Base-by-base conservation (phyloP, 2,888 invertebrate species). In the Cerceris ruficornis region DNA sequence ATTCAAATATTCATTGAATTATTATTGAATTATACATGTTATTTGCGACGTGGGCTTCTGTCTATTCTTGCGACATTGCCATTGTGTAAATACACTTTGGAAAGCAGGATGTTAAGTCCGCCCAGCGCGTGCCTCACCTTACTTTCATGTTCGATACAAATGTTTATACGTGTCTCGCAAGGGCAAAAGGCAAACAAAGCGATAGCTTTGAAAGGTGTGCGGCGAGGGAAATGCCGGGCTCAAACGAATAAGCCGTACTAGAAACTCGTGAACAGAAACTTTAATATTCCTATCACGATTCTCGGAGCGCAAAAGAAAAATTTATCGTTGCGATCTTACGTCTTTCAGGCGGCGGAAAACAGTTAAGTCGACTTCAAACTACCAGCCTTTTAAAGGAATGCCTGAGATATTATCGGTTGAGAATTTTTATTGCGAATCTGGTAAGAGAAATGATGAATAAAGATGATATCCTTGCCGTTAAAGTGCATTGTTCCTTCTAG, bases 131-230 rank as follows among this genome's bases (percentile, higher is more conserved):
- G 66, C 61, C 57, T 58, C 69, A 39, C 67, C 70, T 80, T 67
- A 28, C 50, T 64, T 69, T 64, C 54, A 58, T 28, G 70, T 57
- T 61, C 65, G 85, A 85, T 78, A 82, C 77, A 77, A 84, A 86
- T 85, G 85, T 85, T 85, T 85, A 82, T 81, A 86, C 84, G 78
- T 78, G 76, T 82, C 68, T 78, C 46, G 74, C 66, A 73, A 17
- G 73, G 66, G 77, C 75, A 75, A 71, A 79, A 71, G 69, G 77
- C 73, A 81, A 85, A 86, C 84, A 86, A 72, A 72, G 69, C 79
- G 84, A 84, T 86, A 86, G 79, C 71, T 84, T 69, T 69, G 75
- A 70, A 15, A 4, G 72, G 14, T 28, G 15, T 14, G 55, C 15
- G 57, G 80, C 65, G 52, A 62, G 72, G 69, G 72, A 69, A 80